phyloP scores from a whole-genome alignment of 1,140 invertebrate genomes.

The Meloidogyne chitwoodi region DNA sequence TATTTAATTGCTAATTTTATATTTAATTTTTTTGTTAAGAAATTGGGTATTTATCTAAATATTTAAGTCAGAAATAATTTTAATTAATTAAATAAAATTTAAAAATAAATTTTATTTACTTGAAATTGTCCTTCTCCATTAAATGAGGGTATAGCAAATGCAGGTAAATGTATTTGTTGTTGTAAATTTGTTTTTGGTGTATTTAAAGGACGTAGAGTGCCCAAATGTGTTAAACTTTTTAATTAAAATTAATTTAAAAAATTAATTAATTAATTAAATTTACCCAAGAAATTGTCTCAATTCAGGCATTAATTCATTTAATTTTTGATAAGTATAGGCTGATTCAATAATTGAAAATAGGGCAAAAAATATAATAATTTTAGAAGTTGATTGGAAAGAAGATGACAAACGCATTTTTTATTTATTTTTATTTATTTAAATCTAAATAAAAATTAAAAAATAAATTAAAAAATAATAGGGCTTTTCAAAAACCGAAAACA shows the following conservation, averaged over 20 bases:
- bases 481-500: too few relatives aligned
- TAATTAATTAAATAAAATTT: neutral
- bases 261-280: neutral
- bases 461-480: too few relatives aligned
- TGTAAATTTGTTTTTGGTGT: neutral
- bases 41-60: too few relatives aligned
- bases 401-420: neutral
- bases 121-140: neutral
- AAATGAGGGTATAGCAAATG: neutral
- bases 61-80: too few relatives aligned
- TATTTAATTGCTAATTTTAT: too few relatives aligned
- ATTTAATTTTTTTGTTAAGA: neutral
- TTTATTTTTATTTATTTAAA: neutral
- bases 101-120: neutral
- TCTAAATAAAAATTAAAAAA: too few relatives aligned
- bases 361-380: neutral
- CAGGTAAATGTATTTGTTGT: neutral
- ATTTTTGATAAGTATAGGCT: conserved; percentile 16
- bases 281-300: conserved; percentile 13
- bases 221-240: conserved; percentile 1
- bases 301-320: conserved; percentile 14
- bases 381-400: neutral
- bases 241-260: neutral
- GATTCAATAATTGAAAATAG: neutral
- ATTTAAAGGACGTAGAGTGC: neutral